Evolutionary conservation across 2,888 invertebrate species (phyloP).

Genomic region (Hesperia comma): DNA sequence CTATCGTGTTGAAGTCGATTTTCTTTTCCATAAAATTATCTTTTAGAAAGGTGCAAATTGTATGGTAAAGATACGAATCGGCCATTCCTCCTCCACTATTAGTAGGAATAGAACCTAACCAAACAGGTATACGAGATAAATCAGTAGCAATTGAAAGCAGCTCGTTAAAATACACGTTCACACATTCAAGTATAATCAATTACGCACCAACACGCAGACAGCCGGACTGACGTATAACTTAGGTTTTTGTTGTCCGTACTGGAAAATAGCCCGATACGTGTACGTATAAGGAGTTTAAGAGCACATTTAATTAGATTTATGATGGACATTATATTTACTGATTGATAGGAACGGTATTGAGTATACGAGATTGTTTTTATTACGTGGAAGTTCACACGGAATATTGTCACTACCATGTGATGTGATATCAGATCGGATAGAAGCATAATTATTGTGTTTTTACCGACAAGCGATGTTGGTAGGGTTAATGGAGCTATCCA

Average conservation of each 20-base stretch:
- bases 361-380: neutral
- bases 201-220: conserved; percentile 12
- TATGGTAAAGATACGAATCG: no score
- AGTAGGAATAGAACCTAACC: neutral
- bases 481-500: no score
- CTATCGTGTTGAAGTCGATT: no score
- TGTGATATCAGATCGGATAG: no score
- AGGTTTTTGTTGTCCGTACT: conserved; percentile 11
- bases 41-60: no score
- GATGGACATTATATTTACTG: conserved; percentile 10
- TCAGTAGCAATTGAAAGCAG: conserved; percentile 9
- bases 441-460: neutral
- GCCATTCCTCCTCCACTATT: no score
- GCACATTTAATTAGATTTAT: conserved; percentile 32
- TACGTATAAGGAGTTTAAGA: conserved; percentile 19
- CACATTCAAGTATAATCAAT: conserved; percentile 27
- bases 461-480: neutral
- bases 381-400: neutral
- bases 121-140: conserved; percentile 11
- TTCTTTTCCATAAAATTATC: no score
- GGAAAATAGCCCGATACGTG: conserved; percentile 21
- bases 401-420: neutral
- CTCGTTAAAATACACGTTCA: conserved; percentile 33
- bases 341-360: conserved; percentile 3
- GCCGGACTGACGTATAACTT: conserved; percentile 11